Percentiles rank a stretch among this genome's conserved stretches.
Conservation (phyloP, 2,888 invertebrate genomes). For the Aleiodes testaceus region DNA sequence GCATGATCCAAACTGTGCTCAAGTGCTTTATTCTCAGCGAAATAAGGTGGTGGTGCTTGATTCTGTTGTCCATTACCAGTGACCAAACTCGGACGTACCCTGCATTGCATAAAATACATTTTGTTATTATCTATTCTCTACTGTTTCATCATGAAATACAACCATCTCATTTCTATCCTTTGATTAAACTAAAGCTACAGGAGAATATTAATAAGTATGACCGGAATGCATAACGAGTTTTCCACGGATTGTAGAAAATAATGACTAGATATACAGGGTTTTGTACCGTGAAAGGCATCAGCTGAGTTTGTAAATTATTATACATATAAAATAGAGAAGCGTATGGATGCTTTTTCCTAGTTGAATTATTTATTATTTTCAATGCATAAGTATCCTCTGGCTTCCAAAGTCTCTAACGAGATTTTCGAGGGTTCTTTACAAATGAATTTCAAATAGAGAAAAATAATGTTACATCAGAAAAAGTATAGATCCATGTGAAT, state of each 20-base stretch:
- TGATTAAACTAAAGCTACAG: too few relatives aligned
- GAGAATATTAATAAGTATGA: slow-evolving; percentile 39
- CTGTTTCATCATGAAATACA: background rate
- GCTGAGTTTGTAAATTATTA: background rate
- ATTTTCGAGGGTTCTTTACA: slow-evolving; percentile 28
- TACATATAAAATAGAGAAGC: slow-evolving; percentile 23
- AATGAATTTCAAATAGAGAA: slow-evolving; percentile 17
- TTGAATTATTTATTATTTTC: background rate
- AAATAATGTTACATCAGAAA: background rate
- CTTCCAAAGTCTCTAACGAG: slow-evolving; percentile 38
- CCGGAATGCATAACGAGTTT: slow-evolving; percentile 42
- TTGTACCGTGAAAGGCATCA: slow-evolving; percentile 9
- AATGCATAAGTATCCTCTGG: slow-evolving; percentile 6
- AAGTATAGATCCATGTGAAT: slow-evolving; percentile 2
- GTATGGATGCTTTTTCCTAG: background rate
- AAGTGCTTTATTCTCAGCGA: slow-evolving; percentile 94
- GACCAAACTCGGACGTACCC: slow-evolving; percentile 86
- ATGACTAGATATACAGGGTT: slow-evolving; percentile 23
- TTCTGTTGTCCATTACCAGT: slow-evolving; percentile 82
- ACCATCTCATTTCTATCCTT: too few relatives aligned
- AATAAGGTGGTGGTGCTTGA: slow-evolving; percentile 91
- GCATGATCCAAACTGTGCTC: slow-evolving; percentile 92
- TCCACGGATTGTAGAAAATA: slow-evolving; percentile 32
- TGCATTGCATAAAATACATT: slow-evolving; percentile 55
- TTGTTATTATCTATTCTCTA: slow-evolving; percentile 5